A percentile compares a stretch with the other conserved stretches of the same genome.
phyloP scores from a whole-genome alignment of 2,113 vertebrate species.

The Puntigrus tetrazona region DNA sequence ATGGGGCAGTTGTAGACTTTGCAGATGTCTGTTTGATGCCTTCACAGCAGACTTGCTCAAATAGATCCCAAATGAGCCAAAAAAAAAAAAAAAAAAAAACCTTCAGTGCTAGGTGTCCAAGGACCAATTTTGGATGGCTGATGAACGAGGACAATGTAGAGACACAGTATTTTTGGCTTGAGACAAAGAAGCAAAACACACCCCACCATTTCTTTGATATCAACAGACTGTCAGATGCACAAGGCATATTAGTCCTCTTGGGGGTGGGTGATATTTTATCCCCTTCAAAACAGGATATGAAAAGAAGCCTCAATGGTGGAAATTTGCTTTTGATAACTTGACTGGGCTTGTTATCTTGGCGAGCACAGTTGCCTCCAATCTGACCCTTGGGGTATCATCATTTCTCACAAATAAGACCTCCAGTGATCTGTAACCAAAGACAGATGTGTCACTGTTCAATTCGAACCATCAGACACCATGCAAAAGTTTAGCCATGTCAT shows the following conservation, averaged over 20 bases:
- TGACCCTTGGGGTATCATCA: slow-evolving; percentile 35
- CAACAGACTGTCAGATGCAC: slow-evolving; percentile 64
- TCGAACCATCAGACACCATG: neutral
- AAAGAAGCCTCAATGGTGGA: slow-evolving; percentile 60
- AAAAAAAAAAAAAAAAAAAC: too few species aligned
- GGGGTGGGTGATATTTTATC: slow-evolving; percentile 58
- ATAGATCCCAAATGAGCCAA: slow-evolving; percentile 65
- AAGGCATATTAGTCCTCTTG: slow-evolving; percentile 57
- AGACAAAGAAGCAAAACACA: slow-evolving; percentile 17
- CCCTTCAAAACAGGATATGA: slow-evolving; percentile 60
- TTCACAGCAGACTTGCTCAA: slow-evolving; percentile 61
- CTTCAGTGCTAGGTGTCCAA: slow-evolving; percentile 52
- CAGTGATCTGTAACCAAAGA: slow-evolving; percentile 32
- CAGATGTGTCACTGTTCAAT: neutral
- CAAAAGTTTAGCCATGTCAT: neutral
- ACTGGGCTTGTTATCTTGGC: slow-evolving; percentile 61
- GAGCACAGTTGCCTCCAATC: slow-evolving; percentile 51
- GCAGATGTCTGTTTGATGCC: slow-evolving; percentile 65
- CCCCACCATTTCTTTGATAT: slow-evolving; percentile 61
- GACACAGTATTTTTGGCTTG: slow-evolving; percentile 45
- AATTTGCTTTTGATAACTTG: slow-evolving; percentile 69
- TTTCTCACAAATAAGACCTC: slow-evolving; percentile 34
- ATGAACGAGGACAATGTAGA: slow-evolving; percentile 60
- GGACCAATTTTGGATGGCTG: slow-evolving; percentile 58
- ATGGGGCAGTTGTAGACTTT: slow-evolving; percentile 54